Percentiles rank a stretch among this genome's conserved stretches.
Conservation (phyloP, 2,888 invertebrate species). For the Drosophila diplacantha region DNA sequence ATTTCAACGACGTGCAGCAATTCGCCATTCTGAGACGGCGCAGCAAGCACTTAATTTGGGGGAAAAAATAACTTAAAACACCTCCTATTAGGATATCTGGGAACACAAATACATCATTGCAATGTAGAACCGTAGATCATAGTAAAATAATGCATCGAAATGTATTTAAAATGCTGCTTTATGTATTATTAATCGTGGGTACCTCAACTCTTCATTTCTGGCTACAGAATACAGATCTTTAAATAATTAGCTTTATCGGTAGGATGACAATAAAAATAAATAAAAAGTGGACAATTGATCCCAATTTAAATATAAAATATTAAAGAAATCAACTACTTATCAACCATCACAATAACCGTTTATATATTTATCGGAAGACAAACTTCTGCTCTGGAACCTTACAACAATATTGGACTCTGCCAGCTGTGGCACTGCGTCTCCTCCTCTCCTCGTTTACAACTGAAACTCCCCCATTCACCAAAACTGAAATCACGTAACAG, state of each 20-base stretch:
- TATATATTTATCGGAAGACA: too few species aligned
- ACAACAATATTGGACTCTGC: conserved; percentile 18
- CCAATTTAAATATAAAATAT: neutral
- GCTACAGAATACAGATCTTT: neutral
- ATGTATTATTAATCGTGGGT: neutral
- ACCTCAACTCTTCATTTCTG: neutral
- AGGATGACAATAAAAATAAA: neutral
- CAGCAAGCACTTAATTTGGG: neutral
- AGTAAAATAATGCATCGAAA: neutral
- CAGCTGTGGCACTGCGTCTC: conserved; percentile 54
- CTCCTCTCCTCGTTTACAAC: neutral
- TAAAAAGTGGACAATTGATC: neutral
- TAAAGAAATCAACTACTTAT: neutral
- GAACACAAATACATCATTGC: neutral
- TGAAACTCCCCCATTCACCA: neutral
- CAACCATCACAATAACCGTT: neutral
- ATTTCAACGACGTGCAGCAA: conserved; percentile 1
- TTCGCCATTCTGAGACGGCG: neutral
- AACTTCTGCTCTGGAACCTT: neutral
- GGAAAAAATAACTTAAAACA: neutral
- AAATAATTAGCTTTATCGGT: neutral
- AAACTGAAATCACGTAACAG: neutral
- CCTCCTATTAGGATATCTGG: too few species aligned
- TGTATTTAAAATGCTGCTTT: neutral
- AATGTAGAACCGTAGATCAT: too few species aligned